Evolutionary conservation across 1,140 invertebrate species (phyloP).

Genomic region (Potamilus streckersoni): DNA sequence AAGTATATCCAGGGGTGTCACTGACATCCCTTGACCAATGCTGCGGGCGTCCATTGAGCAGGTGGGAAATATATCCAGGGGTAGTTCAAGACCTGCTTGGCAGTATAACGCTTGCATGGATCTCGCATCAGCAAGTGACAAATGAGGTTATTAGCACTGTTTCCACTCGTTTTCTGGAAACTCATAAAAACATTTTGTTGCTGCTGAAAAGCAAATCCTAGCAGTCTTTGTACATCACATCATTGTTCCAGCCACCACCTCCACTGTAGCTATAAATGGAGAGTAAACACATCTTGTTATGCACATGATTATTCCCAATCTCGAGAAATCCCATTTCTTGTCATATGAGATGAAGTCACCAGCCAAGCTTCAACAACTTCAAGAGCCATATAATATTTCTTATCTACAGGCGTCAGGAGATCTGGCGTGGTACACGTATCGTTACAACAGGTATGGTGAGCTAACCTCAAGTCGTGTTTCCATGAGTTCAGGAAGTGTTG

Average conservation of each 20-base stretch:
- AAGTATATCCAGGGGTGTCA: too few relatives aligned
- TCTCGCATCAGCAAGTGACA: slow-evolving; percentile 87
- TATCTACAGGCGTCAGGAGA: slow-evolving; percentile 92
- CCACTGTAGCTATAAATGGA: slow-evolving; percentile 79
- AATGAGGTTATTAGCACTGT: slow-evolving; percentile 92
- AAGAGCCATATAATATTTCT: slow-evolving; percentile 99
- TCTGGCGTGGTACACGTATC: slow-evolving; percentile 84
- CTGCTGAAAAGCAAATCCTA: slow-evolving; percentile 72
- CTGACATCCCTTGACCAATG: too few relatives aligned
- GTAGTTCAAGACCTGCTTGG: slow-evolving; percentile 87
- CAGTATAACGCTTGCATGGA: slow-evolving; percentile 84
- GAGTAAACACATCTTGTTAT: slow-evolving; percentile 98
- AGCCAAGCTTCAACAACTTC: slow-evolving; percentile 97
- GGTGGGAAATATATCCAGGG: slow-evolving; percentile 81
- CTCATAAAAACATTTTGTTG: slow-evolving; percentile 86
- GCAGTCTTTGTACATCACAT: slow-evolving; percentile 77
- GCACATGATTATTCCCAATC: slow-evolving; percentile 94
- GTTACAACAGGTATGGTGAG: too few relatives aligned
- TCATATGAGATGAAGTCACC: slow-evolving; percentile 88
- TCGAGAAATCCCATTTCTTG: slow-evolving; percentile 98
- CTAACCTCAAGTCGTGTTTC: too few relatives aligned
- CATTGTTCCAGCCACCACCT: slow-evolving; percentile 70
- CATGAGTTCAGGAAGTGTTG: too few relatives aligned
- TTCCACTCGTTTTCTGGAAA: slow-evolving; percentile 94
- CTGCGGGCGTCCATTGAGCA: too few relatives aligned